Base-by-base conservation (phyloP, 1,140 invertebrate genomes). In the Chrysomallon squamiferum region DNA sequence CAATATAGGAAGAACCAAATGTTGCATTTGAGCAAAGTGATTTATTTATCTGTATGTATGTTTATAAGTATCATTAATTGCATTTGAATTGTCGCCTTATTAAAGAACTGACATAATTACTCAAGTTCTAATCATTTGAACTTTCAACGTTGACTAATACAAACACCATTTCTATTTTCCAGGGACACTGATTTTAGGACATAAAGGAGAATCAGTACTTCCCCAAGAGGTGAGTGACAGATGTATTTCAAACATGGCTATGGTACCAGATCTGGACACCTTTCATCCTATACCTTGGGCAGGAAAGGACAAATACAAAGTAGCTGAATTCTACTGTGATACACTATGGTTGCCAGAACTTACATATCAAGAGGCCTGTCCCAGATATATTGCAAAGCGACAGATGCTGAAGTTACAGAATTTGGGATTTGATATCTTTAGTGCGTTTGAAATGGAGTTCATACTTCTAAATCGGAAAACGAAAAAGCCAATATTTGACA, bases 211-310 rank as follows among this genome's bases (percentile, higher is more conserved):
- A 9, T 27, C 25, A 15, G 50, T 54, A 30, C n/a, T 54, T 30
- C 29, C 29, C 2, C n/a, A 25, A 1, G 22, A 54, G 3, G 50
- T 27, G 3, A 22, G 15, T 20, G 50, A 20, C 22, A 27, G 15
- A 15, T 2, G 15, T 22, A 22, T 15, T 54, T 18, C 18, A 9
- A 54, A 54, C 25, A 30, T 27, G 50, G 29, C 25, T 54, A 4
- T 54, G 25, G 50, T 54, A 4, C 50, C 50, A 22, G 50, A 54
- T 54, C 25, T 54, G 22, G 50, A 54, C 25, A 54, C 50, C 3
- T 22, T 54, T 0, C 7, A 30, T 27, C 50, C 50, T 20, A 54
- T 54, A 20, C 50, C 50, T 13, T 54, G 50, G 50, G 50, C 50
- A 22, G 50, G 50, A 6, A 30, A 54, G 15, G 29, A 27, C 25